Evolutionary conservation across 2,888 invertebrate species (phyloP).

Genomic region (Andrena fulva): DNA sequence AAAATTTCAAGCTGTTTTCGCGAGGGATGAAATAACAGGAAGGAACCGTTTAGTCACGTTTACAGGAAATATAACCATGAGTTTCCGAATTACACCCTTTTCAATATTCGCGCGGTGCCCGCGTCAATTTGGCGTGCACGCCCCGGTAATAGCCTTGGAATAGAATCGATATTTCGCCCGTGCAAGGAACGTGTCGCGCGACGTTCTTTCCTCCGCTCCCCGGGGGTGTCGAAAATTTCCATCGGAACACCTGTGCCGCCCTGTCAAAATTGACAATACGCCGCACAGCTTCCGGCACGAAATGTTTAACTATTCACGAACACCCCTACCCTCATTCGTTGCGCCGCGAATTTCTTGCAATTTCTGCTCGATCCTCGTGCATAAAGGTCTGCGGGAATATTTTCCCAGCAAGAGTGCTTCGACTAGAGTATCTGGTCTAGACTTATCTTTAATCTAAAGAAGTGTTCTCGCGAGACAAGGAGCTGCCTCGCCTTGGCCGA

Average conservation of each 20-base stretch:
- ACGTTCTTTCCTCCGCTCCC: constrained; percentile 22
- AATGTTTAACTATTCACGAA: constrained; percentile 29
- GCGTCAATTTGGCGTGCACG: constrained; percentile 48
- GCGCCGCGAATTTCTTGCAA: constrained; percentile 26
- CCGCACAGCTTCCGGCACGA: constrained; percentile 1
- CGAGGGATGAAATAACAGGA: background rate
- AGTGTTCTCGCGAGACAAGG: constrained; percentile 13
- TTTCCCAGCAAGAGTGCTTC: background rate
- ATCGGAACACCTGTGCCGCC: background rate
- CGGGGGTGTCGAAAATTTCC: constrained; percentile 21
- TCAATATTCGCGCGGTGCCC: constrained; percentile 36
- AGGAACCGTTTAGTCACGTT: constrained; percentile 10
- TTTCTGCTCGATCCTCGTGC: constrained; percentile 19
- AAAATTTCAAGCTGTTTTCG: background rate
- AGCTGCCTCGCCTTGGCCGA: constrained; percentile 37
- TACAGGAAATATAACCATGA: constrained; percentile 17
- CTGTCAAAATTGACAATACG: constrained; percentile 34
- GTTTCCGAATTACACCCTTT: constrained; percentile 27
- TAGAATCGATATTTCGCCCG: constrained; percentile 52
- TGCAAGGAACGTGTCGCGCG: constrained; percentile 18
- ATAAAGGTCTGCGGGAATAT: background rate
- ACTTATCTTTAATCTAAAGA: constrained; percentile 38
- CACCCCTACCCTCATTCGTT: constrained; percentile 6
- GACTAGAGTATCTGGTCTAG: too few relatives aligned
- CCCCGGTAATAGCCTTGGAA: constrained; percentile 38